Evolutionary conservation across 2,797 vertebrate genomes (phyloP).

Genomic region (Ispidina picta): DNA sequence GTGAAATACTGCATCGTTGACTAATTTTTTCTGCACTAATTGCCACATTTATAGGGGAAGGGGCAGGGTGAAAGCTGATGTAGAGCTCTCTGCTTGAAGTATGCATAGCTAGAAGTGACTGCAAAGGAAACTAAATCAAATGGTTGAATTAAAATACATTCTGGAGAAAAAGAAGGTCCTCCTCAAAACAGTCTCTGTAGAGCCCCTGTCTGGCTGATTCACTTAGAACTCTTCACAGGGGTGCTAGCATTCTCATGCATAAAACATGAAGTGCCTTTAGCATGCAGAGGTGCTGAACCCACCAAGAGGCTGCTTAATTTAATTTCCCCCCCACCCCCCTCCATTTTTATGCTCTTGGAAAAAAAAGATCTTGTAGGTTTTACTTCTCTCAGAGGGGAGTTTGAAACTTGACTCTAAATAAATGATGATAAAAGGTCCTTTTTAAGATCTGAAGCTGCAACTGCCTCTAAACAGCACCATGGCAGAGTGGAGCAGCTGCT

Average conservation of each 20-base stretch:
- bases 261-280: not conserved
- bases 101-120: not conserved
- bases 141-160: not conserved
- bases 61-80: not conserved
- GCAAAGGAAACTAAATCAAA: not conserved
- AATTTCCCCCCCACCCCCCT: too few species aligned
- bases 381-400: not conserved
- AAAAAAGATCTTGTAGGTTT: not conserved
- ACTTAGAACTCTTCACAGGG: not conserved
- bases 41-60: not conserved
- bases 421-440: not conserved
- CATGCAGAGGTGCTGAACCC: not conserved
- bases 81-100: not conserved
- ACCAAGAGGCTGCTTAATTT: not conserved
- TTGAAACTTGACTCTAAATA: not conserved
- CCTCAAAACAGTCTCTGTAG: not conserved
- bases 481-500: not conserved
- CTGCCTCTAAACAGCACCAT: not conserved
- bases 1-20: not conserved
- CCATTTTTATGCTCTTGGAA: not conserved
- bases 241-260: not conserved
- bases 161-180: not conserved
- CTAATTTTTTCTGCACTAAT: slow-evolving; percentile 44
- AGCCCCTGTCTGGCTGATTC: not conserved
- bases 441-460: not conserved